Base-by-base conservation (phyloP, 2,113 vertebrate species). In the Pavo muticus region DNA sequence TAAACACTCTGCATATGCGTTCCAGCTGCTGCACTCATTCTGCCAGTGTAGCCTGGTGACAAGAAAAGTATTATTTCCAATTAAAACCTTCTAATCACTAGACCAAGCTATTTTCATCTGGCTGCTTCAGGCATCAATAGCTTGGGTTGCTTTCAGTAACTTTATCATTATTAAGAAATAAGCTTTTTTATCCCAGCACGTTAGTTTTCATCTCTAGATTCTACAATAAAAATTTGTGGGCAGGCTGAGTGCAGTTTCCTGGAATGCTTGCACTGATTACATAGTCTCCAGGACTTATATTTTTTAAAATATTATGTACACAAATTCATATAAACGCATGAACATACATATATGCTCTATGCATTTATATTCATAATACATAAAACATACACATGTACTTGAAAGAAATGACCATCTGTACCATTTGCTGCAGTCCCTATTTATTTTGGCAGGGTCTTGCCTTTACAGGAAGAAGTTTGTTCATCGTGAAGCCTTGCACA, bases 21-120 rank as follows among this genome's bases (percentile, higher is more conserved):
- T 91, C 97, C 98, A 98, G 97, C 97, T 98, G 98, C 97, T 97
- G 92, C 48, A 8, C 88, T 97, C 95, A 14, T 88, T 89, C 94
- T 96, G 92, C 96, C 96, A 96, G 71, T 1, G 1, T 96, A 94
- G 83, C 70, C 92, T 79, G 56, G 93, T 95, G 97, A 98, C 98
- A 98, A 98, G 97, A 97, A 97, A 97, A 96, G 97, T 93, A 97
- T 98, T 97, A 97, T 98, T 98, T 98, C 96, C 97, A 96, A 81
- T 79, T 90, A 24, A 97, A 93, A 94, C 94, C 88, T 96, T 97
- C 97, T 97, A 96, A 98, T 98, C 97, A 97, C 84, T 63, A 60
- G 91, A 87, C 85, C 92, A 87, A 90, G 80, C 92, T 75, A 72
- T 96, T 96, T 96, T 94, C 94, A 93, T 96, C 91, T 96, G 94